Conservation (phyloP, 2,888 invertebrate species). For the Anoplius nigerrimus region DNA sequence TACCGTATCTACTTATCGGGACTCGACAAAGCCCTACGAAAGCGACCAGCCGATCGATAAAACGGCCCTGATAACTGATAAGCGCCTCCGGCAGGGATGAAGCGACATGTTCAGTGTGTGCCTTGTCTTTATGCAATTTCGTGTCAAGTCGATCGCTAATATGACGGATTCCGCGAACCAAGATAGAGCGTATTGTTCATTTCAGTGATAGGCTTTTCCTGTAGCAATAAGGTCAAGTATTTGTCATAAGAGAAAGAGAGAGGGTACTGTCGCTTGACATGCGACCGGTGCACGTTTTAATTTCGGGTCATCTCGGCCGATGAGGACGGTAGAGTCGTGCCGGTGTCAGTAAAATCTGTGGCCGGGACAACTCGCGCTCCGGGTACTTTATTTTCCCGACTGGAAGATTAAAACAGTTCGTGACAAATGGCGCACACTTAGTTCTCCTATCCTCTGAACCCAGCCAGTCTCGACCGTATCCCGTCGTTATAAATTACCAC, state of each 20-base stretch:
- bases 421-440: not conserved
- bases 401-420: not conserved
- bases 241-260: too few species aligned
- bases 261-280: too few species aligned
- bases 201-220: too few species aligned
- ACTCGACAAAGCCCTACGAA: conserved; percentile 18
- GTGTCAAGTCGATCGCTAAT: too few species aligned
- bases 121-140: conserved; percentile 34
- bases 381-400: conserved; percentile 3
- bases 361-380: too few species aligned
- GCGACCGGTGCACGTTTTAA: too few species aligned
- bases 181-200: too few species aligned
- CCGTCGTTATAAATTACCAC: not conserved
- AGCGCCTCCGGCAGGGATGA: not conserved
- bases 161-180: not conserved
- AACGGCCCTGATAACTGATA: not conserved
- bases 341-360: too few species aligned
- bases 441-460: not conserved
- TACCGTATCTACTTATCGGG: conserved; percentile 23
- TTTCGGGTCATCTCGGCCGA: too few species aligned
- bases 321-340: too few species aligned
- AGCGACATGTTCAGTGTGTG: conserved; percentile 24
- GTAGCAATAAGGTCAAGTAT: too few species aligned
- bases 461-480: not conserved
- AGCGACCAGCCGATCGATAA: conserved; percentile 19